Evolutionary conservation across 2,797 vertebrate species (phyloP).

Genomic region (Eulemur mongoz): DNA sequence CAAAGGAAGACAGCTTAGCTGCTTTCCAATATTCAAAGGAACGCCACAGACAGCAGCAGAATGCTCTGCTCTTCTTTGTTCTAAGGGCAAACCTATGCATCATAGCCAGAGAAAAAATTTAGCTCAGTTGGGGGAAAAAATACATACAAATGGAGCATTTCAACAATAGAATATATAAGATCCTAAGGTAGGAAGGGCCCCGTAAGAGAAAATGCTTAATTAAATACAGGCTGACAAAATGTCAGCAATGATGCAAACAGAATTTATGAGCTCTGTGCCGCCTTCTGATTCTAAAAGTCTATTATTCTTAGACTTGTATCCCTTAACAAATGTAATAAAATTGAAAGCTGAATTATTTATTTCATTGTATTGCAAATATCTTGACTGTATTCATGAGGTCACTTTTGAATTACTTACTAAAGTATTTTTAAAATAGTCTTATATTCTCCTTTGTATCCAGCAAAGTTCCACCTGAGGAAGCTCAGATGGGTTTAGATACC

Average conservation of each 20-base stretch:
- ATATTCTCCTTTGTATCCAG: not conserved
- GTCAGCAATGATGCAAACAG: not conserved
- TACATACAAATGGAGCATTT: not conserved
- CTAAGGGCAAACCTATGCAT: not conserved
- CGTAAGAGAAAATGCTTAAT: not conserved
- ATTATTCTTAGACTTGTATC: not conserved
- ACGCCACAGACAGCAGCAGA: not conserved
- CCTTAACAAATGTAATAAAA: not conserved
- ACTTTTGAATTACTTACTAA: not conserved
- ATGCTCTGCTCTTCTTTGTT: not conserved
- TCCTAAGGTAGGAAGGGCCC: not conserved
- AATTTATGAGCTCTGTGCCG: not conserved
- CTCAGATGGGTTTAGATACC: not conserved
- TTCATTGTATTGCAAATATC: not conserved
- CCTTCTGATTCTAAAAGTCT: not conserved
- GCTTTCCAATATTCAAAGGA: not conserved
- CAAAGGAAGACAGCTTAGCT: not conserved
- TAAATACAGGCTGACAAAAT: not conserved
- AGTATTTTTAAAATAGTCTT: not conserved
- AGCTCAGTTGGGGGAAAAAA: not conserved
- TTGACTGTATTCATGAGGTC: not conserved
- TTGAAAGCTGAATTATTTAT: not conserved
- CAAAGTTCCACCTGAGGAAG: not conserved
- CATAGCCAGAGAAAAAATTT: not conserved
- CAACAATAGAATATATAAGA: not conserved